These are phyloP conservation scores for Tragulus kanchil DNA, from an alignment of 2,113 vertebrate genomes.

Conservation along the genomic window DNA sequence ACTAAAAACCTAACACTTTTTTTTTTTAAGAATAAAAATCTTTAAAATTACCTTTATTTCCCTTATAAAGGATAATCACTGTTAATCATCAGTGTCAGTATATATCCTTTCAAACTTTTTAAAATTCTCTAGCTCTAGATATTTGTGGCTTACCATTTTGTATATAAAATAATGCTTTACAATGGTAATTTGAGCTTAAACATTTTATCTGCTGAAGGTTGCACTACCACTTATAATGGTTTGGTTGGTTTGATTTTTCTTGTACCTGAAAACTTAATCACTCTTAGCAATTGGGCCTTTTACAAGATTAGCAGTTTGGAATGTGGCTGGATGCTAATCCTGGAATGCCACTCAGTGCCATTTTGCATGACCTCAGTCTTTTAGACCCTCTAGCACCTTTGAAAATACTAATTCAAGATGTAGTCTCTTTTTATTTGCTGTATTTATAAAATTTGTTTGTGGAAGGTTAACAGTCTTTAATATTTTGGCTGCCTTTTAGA, in stretches of 20 bases:
- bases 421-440: conserved; percentile 85
- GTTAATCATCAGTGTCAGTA: not conserved
- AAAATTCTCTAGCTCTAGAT: not conserved
- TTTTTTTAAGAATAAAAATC: conserved; percentile 15
- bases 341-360: not conserved
- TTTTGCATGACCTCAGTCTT: conserved; percentile 47
- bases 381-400: conserved; percentile 61
- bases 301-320: not conserved
- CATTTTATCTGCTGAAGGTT: not conserved
- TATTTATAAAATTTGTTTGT: conserved; percentile 85
- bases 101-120: not conserved
- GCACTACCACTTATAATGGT: not conserved
- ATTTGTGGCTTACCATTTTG: not conserved
- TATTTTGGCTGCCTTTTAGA: conserved; percentile 65
- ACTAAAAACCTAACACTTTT: not conserved
- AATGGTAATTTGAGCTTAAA: not conserved
- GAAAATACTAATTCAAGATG: conserved; percentile 64
- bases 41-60: not conserved
- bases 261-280: not conserved
- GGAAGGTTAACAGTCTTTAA: conserved; percentile 82
- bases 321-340: not conserved
- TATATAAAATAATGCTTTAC: not conserved
- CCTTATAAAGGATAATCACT: not conserved
- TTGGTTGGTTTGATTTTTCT: not conserved
- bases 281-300: not conserved